Base-by-base conservation (phyloP, 1,140 invertebrate species). In the Apis florea region DNA sequence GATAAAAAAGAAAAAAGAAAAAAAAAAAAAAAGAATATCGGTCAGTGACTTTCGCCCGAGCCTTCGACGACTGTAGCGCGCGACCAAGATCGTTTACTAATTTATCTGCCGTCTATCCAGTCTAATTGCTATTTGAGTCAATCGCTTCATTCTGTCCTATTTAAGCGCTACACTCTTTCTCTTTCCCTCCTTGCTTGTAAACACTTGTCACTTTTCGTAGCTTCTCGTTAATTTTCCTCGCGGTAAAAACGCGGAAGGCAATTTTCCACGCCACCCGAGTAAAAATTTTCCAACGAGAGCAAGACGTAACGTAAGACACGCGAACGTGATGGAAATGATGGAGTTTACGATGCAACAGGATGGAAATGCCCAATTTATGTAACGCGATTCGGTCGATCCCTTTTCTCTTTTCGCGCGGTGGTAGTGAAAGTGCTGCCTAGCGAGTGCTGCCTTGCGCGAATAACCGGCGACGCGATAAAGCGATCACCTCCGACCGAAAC, bases 361-460 rank as follows among this genome's bases (percentile, higher is more conserved):
- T 78, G 31, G 67, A 86, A 90, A 89, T 77, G 74, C 89, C 87
- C 79, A 90, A 90, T 91, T 92, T 91, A 91, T 91, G 90, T 92
- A 92, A 92, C 86, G 70, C 68, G n/a, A 67, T 67, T 79, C 85
- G 84, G 79, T 83, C 80, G 90, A 86, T 78, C 81, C 89, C 89
- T 91, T 88, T 91, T 92, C 90, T 91, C 90, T 89, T 90, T 91
- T 83, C 74, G 74, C 81, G 77, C 67, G 79, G 77, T 31, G 61
- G 81, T 53, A 90, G 90, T 92, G 90, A 92, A 91, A 92, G 90
- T 91, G 88, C n/a, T n/a, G n/a, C n/a, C n/a, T n/a, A 84, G 78
- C 84, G 84, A 87, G 75, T n/a, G n/a, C 83, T 58, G 74, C 24
- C 53, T 31, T 26, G 84, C 67, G 84, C 74, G 74, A 76, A 85